phyloP scores from a whole-genome alignment of 2,113 vertebrate genomes.

The Isurus oxyrinchus region DNA sequence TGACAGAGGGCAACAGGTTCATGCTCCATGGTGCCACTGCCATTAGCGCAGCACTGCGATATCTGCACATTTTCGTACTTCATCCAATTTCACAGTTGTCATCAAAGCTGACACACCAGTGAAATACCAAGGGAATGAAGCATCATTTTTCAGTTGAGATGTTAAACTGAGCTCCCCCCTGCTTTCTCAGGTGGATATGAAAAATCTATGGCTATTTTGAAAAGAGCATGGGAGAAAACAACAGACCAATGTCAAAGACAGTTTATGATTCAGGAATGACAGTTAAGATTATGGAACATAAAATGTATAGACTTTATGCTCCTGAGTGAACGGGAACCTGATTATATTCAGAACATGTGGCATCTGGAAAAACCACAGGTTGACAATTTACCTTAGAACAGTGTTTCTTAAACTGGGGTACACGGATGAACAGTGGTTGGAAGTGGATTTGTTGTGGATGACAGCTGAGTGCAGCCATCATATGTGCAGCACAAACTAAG shows the following conservation, averaged over 20 bases:
- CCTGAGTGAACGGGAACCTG: neutral
- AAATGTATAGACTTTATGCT: neutral
- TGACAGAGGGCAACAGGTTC: too few species aligned
- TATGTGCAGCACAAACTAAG: too few species aligned
- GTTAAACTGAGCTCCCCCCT: neutral
- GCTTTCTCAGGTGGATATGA: neutral
- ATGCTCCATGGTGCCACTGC: too few species aligned
- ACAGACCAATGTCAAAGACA: neutral
- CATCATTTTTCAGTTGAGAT: too few species aligned
- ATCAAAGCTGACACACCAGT: neutral
- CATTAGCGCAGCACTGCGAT: too few species aligned
- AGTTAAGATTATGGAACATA: neutral
- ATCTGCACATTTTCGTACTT: too few species aligned
- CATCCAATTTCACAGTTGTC: too few species aligned
- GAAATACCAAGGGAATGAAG: too few species aligned
- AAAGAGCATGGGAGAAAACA: neutral
- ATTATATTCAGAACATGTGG: neutral
- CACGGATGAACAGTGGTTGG: too few species aligned
- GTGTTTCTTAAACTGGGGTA: too few species aligned
- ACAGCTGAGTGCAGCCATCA: too few species aligned
- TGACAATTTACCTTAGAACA: neutral
- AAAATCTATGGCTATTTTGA: neutral
- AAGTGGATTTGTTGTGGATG: too few species aligned
- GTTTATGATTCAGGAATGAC: neutral
- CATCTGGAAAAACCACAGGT: neutral